Base-by-base conservation (phyloP, 1,140 invertebrate species). In the Papilio glaucus region DNA sequence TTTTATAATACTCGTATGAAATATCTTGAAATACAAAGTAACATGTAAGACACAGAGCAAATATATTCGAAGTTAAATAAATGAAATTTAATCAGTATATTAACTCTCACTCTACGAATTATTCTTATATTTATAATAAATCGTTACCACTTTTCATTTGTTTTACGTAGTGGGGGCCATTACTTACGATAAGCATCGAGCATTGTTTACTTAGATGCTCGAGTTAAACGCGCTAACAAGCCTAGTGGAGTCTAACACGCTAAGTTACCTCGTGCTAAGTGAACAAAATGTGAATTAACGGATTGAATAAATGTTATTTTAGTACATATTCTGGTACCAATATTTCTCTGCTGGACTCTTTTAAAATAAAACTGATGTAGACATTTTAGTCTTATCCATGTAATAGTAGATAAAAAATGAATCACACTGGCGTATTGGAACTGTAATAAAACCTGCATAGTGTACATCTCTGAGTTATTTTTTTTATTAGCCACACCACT, bases 161-260 rank as follows among this genome's bases (percentile, higher is more conserved):
- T 53, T 53, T 24, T 53, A n/a, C 49, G 9, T 53, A 53, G 49
- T 53, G 49, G 10, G 60, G 26, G 60, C 60, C 29, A 62, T 62
- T 37, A 61, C 26, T 61, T 61, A 62, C 60, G 60, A 62, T 62
- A 62, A 62, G 12, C 29, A 62, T 62, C 60, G 29, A 62, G 60
- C 60, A 33, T 37, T 62, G 60, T 62, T 62, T 62, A 62, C 60
- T 62, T 37, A 37, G 60, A 62, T 62, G 60, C 60, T 62, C 26
- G 26, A 62, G 60, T 62, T 62, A 62, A 62, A 62, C 57, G 57
- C 57, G 24, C 57, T 61, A 61, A 61, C 60, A 62, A 62, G 26
- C 60, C 60, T 62, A 62, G 60, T 62, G 60, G 60, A 62, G 60
- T 12, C 37, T 62, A 62, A 62, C 60, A 62, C 60, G 60, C 60